Evolutionary conservation across 2,797 vertebrate species (phyloP).

Genomic region (Channallabes apus): DNA sequence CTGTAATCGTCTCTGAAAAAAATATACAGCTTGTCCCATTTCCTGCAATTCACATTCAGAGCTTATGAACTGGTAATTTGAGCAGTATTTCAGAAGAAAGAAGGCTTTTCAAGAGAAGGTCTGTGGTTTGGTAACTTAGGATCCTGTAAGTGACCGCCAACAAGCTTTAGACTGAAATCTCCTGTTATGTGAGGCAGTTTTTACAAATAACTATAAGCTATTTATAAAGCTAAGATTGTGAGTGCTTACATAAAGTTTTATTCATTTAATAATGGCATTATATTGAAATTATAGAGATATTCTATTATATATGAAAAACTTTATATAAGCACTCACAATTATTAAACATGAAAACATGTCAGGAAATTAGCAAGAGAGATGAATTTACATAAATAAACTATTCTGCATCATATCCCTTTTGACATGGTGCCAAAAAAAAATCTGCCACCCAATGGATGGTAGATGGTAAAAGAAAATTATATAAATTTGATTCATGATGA

Average conservation of each 20-base stretch:
- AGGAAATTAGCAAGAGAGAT: neutral
- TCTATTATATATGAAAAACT: no score
- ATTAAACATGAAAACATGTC: neutral
- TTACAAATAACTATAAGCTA: neutral
- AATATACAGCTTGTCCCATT: neutral
- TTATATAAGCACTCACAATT: no score
- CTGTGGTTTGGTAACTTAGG: neutral
- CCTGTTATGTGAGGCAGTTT: neutral
- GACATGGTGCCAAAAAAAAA: neutral
- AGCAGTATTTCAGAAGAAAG: neutral
- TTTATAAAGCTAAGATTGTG: neutral
- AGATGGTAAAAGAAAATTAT: neutral
- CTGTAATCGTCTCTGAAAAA: conserved; percentile 88
- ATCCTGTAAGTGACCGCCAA: neutral
- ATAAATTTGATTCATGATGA: neutral
- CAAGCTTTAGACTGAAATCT: neutral
- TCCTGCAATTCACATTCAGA: neutral
- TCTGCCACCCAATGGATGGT: neutral
- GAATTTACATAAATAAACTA: neutral
- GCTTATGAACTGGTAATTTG: neutral
- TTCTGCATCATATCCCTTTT: neutral
- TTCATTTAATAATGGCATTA: neutral
- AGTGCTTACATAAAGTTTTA: neutral
- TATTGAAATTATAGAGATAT: no score
- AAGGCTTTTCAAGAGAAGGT: neutral